Evolutionary conservation across 2,888 invertebrate genomes (phyloP).

Genomic region (Unio pictorum): DNA sequence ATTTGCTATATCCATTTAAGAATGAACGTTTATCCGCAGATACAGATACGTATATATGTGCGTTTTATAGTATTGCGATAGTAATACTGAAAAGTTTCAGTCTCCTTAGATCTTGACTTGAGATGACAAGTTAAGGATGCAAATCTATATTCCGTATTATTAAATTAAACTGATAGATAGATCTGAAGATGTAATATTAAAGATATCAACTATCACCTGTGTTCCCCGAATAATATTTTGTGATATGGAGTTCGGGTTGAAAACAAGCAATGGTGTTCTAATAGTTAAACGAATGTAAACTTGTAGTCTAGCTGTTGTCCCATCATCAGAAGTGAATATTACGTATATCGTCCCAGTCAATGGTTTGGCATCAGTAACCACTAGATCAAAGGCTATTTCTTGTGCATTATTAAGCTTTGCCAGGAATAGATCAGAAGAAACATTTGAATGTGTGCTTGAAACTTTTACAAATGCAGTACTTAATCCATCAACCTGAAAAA

Average conservation of each 20-base stretch:
- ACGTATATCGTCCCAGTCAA: conserved; percentile 22
- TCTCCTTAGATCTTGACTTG: too few species aligned
- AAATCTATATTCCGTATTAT: too few species aligned
- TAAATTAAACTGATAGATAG: too few species aligned
- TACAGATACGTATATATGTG: too few species aligned
- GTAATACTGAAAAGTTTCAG: too few species aligned
- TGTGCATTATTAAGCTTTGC: neutral
- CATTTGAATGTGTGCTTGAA: neutral
- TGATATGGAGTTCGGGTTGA: conserved; percentile 12
- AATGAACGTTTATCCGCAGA: too few species aligned
- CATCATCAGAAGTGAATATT: conserved; percentile 17
- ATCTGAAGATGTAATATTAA: too few species aligned
- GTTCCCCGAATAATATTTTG: conserved; percentile 22
- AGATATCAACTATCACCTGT: conserved; percentile 9
- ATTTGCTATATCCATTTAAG: too few species aligned
- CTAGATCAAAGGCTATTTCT: conserved; percentile 13
- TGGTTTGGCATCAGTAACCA: conserved; percentile 17
- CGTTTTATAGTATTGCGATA: too few species aligned
- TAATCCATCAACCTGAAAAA: conserved; percentile 13
- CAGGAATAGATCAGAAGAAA: neutral
- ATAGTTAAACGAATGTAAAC: conserved; percentile 18
- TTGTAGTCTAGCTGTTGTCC: conserved; percentile 19
- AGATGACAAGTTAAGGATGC: too few species aligned
- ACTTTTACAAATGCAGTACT: conserved; percentile 5
- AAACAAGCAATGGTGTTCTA: conserved; percentile 16